Evolutionary conservation across 2,113 vertebrate genomes (phyloP), one percentile per base, ranked within the genome.

Genomic region (Rhombomys opimus): DNA sequence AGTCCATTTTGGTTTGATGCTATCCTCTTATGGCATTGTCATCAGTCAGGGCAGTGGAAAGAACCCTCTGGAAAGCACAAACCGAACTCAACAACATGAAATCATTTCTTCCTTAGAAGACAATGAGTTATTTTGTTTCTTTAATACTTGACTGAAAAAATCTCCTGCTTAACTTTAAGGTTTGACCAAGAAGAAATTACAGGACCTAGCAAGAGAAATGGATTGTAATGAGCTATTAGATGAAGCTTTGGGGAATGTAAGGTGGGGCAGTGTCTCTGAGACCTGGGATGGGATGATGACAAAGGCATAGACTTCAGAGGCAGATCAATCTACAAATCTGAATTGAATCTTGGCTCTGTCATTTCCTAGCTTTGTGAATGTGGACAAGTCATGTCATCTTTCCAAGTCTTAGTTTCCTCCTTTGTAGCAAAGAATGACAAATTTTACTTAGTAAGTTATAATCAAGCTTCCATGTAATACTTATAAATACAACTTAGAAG

Each of bases 161-260:
- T 77, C 46, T 50, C 22, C 72, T 76, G 13, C 13, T 77, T 77
- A 50, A 52, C 76, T 30, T 77, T 52, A 27, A 52, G 46, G 27
- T 78, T 32, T 78, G 50, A 78, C 15, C 27, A 18, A 52, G 50
- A 78, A 52, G 30, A 54, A 78, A 54, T 54, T 17, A 78, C 7
- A 78, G 76, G 76, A 54, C 14, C 7, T 52, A 32, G 7, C 76
- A 78, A 32, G 76, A 78, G 46, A 77, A 77, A 30, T 52, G 25
- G 46, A 77, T 30, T 50, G 46, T 77, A 13, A 77, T 50, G 99
- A 99, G 96, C 99, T 99, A 97, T 99, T 99, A 96, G 99, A 99
- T 98, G 99, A 99, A 93, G 99, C 99, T 38, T 99, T 99, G 13
- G 99, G 99, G 92, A 99, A 99, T 98, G 99, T 99, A 82, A 82